Evolutionary conservation across 2,888 invertebrate genomes (phyloP).

Genomic region (Orchesellides sinensis): DNA sequence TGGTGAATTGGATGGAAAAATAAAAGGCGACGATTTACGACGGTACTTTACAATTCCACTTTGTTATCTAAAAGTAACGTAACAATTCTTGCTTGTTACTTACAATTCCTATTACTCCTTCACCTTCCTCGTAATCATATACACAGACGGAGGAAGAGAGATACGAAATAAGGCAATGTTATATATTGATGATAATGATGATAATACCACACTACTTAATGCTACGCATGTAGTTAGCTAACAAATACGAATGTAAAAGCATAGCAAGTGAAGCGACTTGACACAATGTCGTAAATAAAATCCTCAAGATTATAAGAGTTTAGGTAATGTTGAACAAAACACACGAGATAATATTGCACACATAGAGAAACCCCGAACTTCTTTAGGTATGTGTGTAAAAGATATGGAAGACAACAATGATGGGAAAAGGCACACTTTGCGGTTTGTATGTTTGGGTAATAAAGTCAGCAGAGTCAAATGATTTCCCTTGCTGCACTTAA

Average conservation of each 20-base stretch:
- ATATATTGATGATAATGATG: slow-evolving; percentile 25
- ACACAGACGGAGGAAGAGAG: not conserved
- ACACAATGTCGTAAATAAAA: slow-evolving; percentile 62
- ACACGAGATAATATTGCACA: not conserved
- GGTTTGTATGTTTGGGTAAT: slow-evolving; percentile 59
- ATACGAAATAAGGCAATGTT: too few relatives aligned
- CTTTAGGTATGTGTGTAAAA: not conserved
- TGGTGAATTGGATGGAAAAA: slow-evolving; percentile 37
- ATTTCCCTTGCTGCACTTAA: slow-evolving; percentile 64
- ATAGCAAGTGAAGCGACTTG: slow-evolving; percentile 43
- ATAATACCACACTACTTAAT: slow-evolving; percentile 48
- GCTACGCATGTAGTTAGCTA: slow-evolving; percentile 29
- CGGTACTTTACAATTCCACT: slow-evolving; percentile 27
- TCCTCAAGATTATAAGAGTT: slow-evolving; percentile 40
- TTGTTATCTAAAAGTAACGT: slow-evolving; percentile 7
- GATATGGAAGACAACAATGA: slow-evolving; percentile 12
- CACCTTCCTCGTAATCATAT: not conserved
- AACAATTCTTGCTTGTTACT: too few relatives aligned
- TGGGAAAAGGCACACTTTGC: slow-evolving; percentile 61
- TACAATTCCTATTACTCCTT: too few relatives aligned
- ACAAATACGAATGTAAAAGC: slow-evolving; percentile 9
- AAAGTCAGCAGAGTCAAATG: slow-evolving; percentile 64
- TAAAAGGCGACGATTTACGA: slow-evolving; percentile 55
- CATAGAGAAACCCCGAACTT: not conserved
- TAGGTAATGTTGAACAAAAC: slow-evolving; percentile 12